Evolutionary conservation across 2,113 vertebrate genomes (phyloP).

Genomic region (Heptranchias perlo): DNA sequence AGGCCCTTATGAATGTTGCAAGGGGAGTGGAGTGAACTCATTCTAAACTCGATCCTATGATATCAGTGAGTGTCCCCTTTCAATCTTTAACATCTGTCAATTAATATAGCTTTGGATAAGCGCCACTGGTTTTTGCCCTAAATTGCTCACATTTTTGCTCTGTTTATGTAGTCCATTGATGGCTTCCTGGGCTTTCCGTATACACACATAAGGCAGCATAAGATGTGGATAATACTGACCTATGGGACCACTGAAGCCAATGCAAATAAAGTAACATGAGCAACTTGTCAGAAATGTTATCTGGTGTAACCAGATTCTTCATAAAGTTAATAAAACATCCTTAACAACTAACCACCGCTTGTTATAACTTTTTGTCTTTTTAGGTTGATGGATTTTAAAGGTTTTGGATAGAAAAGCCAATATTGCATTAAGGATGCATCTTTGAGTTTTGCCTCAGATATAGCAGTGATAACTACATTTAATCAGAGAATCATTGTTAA

Average conservation of each 20-base stretch:
- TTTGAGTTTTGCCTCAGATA: neutral
- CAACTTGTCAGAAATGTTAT: slow-evolving; percentile 53
- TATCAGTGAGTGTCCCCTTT: slow-evolving; percentile 76
- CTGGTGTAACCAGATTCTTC: slow-evolving; percentile 45
- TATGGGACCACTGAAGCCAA: slow-evolving; percentile 40
- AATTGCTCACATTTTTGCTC: neutral
- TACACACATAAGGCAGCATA: neutral
- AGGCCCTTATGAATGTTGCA: slow-evolving; percentile 82
- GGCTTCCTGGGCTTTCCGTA: no score
- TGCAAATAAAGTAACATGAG: slow-evolving; percentile 53
- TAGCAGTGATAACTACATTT: neutral
- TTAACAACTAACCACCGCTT: slow-evolving; percentile 43
- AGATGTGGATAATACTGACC: slow-evolving; percentile 38
- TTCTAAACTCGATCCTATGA: slow-evolving; percentile 74
- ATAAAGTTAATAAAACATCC: slow-evolving; percentile 51
- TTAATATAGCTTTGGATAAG: slow-evolving; percentile 52
- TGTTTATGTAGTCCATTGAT: neutral
- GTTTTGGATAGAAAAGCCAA: neutral
- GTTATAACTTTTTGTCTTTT: neutral
- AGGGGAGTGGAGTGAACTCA: slow-evolving; percentile 71
- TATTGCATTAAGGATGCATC: neutral
- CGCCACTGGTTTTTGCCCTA: neutral
- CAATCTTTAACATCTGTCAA: slow-evolving; percentile 72
- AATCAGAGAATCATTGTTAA: neutral
- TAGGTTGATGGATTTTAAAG: neutral